Conservation (phyloP, 2,888 invertebrate genomes). For the Xestia rhomboidea region DNA sequence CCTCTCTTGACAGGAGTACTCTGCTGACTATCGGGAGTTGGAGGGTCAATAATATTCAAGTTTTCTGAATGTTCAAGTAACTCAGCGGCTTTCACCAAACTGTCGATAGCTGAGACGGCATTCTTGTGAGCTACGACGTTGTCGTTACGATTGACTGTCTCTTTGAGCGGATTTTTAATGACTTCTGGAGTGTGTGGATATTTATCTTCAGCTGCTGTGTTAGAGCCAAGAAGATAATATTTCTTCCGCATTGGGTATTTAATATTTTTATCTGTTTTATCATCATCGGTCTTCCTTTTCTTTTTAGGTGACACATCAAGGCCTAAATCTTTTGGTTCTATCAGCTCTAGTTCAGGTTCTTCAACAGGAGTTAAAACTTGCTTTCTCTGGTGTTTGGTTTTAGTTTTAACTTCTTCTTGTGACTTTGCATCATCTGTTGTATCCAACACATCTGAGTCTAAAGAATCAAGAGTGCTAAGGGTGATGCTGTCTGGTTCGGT, state of each 20-base stretch:
- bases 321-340: conserved; percentile 84
- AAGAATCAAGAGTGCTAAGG: conserved; percentile 77
- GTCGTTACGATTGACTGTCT: conserved; percentile 71
- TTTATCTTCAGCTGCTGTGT: conserved; percentile 68
- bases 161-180: conserved; percentile 69
- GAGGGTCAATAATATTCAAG: conserved; percentile 66
- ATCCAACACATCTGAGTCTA: conserved; percentile 81
- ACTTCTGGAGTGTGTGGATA: conserved; percentile 64
- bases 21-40: conserved; percentile 70
- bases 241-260: conserved; percentile 85
- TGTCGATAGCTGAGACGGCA: conserved; percentile 85
- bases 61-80: conserved; percentile 83
- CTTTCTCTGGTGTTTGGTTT: conserved; percentile 88
- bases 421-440: conserved; percentile 74
- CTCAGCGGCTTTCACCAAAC: conserved; percentile 87
- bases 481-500: conserved; percentile 70
- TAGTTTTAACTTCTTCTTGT: conserved; percentile 80
- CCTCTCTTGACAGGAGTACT: conserved; percentile 85
- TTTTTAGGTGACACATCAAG: conserved; percentile 83
- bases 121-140: conserved; percentile 72
- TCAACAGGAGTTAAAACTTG: conserved; percentile 88
- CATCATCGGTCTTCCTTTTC: conserved; percentile 83
- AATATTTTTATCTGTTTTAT: conserved; percentile 75
- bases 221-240: conserved; percentile 81
- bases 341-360: conserved; percentile 85